Evolutionary conservation across 2,113 vertebrate species (phyloP).

Genomic region (Psittacula cyanocephala): DNA sequence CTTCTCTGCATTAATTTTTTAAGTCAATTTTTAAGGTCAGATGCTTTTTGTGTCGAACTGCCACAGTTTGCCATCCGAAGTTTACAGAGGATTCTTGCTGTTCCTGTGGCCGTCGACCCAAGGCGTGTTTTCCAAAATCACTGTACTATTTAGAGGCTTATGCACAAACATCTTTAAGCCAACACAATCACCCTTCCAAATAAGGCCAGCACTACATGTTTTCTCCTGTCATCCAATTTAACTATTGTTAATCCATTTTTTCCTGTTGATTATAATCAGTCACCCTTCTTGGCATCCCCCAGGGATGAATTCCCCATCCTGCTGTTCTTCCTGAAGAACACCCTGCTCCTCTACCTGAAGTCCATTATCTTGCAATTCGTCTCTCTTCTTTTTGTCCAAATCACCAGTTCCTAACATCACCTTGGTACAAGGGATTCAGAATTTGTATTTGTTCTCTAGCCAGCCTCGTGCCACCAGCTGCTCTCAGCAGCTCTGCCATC

Average conservation of each 20-base stretch:
- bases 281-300: neutral
- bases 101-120: neutral
- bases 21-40: neutral
- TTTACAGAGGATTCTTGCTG: neutral
- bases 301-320: fast-evolving
- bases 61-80: neutral
- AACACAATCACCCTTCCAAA: neutral
- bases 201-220: neutral
- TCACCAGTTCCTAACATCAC: neutral
- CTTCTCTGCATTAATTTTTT: neutral
- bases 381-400: neutral
- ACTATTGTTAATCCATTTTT: neutral
- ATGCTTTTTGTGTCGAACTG: neutral
- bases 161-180: neutral
- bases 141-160: neutral
- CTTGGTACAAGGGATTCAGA: neutral
- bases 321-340: neutral
- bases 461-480: neutral
- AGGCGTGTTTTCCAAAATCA: neutral
- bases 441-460: neutral
- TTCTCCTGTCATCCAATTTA: neutral
- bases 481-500: neutral
- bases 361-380: neutral
- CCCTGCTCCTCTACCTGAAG: neutral
- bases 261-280: neutral